Evolutionary conservation across 1,140 invertebrate genomes (phyloP), one percentile per base, ranked within the genome.

Genomic region (Scaptodrosophila lebanonensis): DNA sequence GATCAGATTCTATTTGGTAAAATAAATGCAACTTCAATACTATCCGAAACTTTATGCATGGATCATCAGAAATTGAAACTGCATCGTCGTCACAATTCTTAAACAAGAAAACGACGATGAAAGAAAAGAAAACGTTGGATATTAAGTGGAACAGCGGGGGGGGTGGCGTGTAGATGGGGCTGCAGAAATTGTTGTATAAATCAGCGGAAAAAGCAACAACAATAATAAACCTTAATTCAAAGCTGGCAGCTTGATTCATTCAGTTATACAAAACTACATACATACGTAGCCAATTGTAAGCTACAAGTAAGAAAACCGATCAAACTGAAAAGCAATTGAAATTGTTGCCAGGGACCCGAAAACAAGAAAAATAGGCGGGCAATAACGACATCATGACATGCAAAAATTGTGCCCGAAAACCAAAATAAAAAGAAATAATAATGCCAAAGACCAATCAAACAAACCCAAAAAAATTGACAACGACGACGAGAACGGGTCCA

Each of bases 211-310:
- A 70, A 40, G 30, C 22, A 33, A 38, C 35, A 56, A 53, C 68
- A 82, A 79, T 73, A 79, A 79, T 79, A 79, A 79, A 79, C 73
- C 75, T 79, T 79, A 79, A 79, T 79, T 79, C 69, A 69, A 82
- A 62, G 69, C 73, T 79, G 43, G 48, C 27, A 73, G 73, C 73
- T 79, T 73, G 68, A 82, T 79, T 79, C 73, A 77, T 79, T 79
- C 68, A 73, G 60, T 72, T 56, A 13, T 47, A 56, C 15, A 58
- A 48, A 36, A 7, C 30, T 25, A 44, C 13, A 45, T 22, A 29
- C 25, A 25, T 4, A 29, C 47, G 42, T 45, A 53, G 53, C 73
- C 73, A 77, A 77, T 77, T 77, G 73, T 25, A 4, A 8, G 3
- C 22, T 25, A 25, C 8, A 82, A 73, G 64, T 77, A 61, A 68